A percentile compares a stretch with the other conserved stretches of the same genome.
phyloP scores from a whole-genome alignment of 2,888 invertebrate species.

The Myathropa florea region DNA sequence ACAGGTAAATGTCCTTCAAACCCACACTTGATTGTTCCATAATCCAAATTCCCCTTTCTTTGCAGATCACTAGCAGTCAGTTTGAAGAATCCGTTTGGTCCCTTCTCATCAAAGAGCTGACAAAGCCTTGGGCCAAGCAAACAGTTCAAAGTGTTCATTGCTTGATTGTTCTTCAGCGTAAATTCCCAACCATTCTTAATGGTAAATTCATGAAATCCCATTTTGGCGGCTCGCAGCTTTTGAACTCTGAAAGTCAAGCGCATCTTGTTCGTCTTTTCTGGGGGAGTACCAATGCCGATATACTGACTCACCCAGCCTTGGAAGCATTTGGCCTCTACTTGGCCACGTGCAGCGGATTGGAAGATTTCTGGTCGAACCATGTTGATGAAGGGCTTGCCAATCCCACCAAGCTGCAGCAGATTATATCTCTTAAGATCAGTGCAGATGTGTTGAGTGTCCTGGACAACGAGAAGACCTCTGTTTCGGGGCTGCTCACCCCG shows the following conservation, averaged over 20 bases:
- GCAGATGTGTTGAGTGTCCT: constrained; percentile 82
- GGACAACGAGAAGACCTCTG: constrained; percentile 79
- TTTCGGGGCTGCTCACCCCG: constrained; percentile 84
- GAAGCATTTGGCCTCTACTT: constrained; percentile 83
- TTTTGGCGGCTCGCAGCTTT: constrained; percentile 83
- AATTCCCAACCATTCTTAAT: constrained; percentile 82
- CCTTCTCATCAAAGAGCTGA: constrained; percentile 83
- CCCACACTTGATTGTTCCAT: not conserved
- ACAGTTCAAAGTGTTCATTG: constrained; percentile 85
- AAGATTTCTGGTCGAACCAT: constrained; percentile 83
- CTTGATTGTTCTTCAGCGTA: constrained; percentile 81
- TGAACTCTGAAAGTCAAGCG: constrained; percentile 83
- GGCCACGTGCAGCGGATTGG: constrained; percentile 82
- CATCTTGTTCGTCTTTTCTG: constrained; percentile 84
- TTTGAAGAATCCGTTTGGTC: constrained; percentile 84
- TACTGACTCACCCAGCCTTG: constrained; percentile 85
- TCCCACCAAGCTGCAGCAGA: constrained; percentile 83
- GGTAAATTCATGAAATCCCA: constrained; percentile 82
- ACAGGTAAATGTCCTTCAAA: constrained; percentile 79
- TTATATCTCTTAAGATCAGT: constrained; percentile 84
- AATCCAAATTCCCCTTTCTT: constrained; percentile 51
- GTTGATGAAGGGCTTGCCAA: constrained; percentile 81
- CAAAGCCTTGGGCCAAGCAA: constrained; percentile 85
- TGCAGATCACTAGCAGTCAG: constrained; percentile 82
- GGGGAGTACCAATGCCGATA: constrained; percentile 80